These are phyloP conservation scores for Tinamus major DNA, from an alignment of 2,797 vertebrate species.

Conservation along the genomic window DNA sequence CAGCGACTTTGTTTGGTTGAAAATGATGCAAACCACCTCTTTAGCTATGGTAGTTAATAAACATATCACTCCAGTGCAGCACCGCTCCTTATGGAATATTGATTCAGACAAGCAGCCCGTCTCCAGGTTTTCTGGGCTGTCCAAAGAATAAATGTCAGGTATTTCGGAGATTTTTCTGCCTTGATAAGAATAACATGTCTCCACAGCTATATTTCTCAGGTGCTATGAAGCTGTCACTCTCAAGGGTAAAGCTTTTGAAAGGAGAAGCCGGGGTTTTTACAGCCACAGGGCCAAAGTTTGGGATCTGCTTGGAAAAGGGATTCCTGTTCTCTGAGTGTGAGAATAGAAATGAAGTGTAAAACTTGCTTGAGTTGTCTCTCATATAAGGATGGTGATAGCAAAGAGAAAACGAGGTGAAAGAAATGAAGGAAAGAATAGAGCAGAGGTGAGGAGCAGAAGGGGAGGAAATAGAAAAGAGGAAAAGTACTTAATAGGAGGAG, in stretches of 20 bases:
- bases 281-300: background rate
- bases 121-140: background rate
- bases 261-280: background rate
- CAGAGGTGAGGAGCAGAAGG: background rate
- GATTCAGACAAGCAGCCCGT: background rate
- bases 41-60: background rate
- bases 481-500: background rate
- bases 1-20: background rate
- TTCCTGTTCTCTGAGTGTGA: background rate
- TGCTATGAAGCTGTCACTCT: background rate
- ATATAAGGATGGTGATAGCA: background rate
- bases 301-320: background rate
- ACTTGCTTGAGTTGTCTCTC: background rate
- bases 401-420: slow-evolving; percentile 11
- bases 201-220: background rate
- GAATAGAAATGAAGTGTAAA: background rate
- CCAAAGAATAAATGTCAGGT: background rate
- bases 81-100: background rate
- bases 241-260: background rate
- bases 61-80: background rate
- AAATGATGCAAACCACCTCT: background rate
- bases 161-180: background rate
- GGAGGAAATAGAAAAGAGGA: background rate
- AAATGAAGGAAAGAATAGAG: background rate
- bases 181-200: background rate